These are phyloP conservation scores for Atta texana DNA, from an alignment of 1,140 invertebrate genomes.

Conservation along the genomic window DNA sequence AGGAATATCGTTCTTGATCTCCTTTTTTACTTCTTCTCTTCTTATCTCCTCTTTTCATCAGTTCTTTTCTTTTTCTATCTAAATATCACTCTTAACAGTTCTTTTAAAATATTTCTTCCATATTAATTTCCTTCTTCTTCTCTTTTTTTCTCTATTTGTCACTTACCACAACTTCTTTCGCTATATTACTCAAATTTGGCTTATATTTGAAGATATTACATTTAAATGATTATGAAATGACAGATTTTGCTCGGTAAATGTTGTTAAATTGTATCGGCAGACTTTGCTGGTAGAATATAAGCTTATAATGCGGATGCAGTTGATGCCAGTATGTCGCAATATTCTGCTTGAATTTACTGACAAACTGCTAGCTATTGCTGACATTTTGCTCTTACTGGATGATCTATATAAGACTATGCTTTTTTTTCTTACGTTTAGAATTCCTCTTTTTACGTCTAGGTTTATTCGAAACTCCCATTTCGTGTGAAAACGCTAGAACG, in stretches of 20 bases:
- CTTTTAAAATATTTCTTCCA: too few relatives aligned
- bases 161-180: too few relatives aligned
- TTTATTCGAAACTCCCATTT: neutral
- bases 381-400: constrained; percentile 14
- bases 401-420: neutral
- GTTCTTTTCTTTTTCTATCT: too few relatives aligned
- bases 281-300: neutral
- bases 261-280: neutral
- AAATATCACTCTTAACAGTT: too few relatives aligned
- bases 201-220: neutral
- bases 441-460: neutral
- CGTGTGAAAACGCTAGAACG: constrained; percentile 33
- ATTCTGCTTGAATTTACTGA: constrained; percentile 2
- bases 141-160: too few relatives aligned
- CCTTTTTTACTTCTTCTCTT: too few relatives aligned
- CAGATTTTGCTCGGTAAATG: neutral
- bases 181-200: neutral
- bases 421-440: constrained; percentile 47
- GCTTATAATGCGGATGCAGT: neutral
- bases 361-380: neutral
- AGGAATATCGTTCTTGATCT: too few relatives aligned
- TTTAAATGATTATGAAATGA: neutral
- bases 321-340: neutral
- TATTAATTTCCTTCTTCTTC: too few relatives aligned
- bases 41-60: too few relatives aligned